Evolutionary conservation across 2,888 invertebrate species (phyloP).

Genomic region (Drosophila siamana): DNA sequence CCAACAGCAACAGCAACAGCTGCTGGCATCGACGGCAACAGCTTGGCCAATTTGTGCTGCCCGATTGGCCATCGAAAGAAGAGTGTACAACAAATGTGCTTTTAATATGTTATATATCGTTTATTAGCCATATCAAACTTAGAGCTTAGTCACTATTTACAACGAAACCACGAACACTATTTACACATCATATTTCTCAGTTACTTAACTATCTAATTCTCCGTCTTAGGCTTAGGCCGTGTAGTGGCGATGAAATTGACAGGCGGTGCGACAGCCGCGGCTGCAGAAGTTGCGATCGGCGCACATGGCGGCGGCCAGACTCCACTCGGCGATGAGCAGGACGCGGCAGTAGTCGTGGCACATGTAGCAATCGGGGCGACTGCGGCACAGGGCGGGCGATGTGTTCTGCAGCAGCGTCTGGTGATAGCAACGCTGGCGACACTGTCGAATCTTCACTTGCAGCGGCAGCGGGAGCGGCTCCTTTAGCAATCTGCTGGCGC

Average conservation of each 20-base stretch:
- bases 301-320: constrained; percentile 69
- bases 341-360: constrained; percentile 76
- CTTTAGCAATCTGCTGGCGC: constrained; percentile 28
- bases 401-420: constrained; percentile 28
- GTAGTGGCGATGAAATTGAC: constrained; percentile 49
- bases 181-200: background rate
- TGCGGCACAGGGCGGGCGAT: constrained; percentile 48
- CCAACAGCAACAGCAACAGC: constrained; percentile 33
- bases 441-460: constrained; percentile 51
- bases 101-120: constrained; percentile 6
- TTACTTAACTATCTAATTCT: background rate
- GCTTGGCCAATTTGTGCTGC: constrained; percentile 57
- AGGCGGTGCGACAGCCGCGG: constrained; percentile 72
- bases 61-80: background rate
- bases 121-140: constrained; percentile 6
- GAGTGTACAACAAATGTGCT: background rate
- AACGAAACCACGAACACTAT: background rate
- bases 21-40: constrained; percentile 54
- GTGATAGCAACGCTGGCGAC: constrained; percentile 62
- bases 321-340: constrained; percentile 56
- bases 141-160: constrained; percentile 21
- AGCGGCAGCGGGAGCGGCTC: constrained; percentile 19
- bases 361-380: constrained; percentile 71
- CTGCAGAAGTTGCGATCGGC: constrained; percentile 68
- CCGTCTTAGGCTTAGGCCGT: background rate